A percentile compares a stretch with the other conserved stretches of the same genome.
Conservation (phyloP, 1,140 invertebrate species). For the Coenobita brevimanus region DNA sequence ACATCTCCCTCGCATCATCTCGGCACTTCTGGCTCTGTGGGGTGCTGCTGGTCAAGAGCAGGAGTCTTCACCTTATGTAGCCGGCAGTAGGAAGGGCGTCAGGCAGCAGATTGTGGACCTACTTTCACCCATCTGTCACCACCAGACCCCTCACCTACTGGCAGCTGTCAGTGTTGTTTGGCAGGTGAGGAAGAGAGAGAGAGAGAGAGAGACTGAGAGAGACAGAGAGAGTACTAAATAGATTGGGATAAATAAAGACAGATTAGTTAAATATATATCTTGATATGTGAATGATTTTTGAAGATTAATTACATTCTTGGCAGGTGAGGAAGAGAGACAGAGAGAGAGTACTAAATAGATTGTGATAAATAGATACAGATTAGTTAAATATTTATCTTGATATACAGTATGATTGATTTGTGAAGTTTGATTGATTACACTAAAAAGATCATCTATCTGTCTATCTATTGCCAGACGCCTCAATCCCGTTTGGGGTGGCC, state of each 20-base stretch:
- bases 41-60: slow-evolving; percentile 78
- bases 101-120: slow-evolving; percentile 88
- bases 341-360: too few species aligned
- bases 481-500: too few species aligned
- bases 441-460: too few species aligned
- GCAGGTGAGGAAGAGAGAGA: slow-evolving; percentile 82
- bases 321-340: slow-evolving; percentile 80
- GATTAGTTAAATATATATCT: slow-evolving; percentile 64
- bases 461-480: too few species aligned
- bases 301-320: too few species aligned
- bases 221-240: too few species aligned
- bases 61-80: slow-evolving; percentile 74
- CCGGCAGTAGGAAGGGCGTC: slow-evolving; percentile 79
- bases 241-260: too few species aligned
- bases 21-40: slow-evolving; percentile 87
- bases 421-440: too few species aligned
- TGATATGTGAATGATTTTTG: neutral
- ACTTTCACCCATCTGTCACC: slow-evolving; percentile 89
- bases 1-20: slow-evolving; percentile 87
- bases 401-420: neutral
- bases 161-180: slow-evolving; percentile 91
- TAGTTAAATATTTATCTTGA: slow-evolving; percentile 61
- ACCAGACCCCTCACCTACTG: slow-evolving; percentile 88
- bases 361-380: too few species aligned
- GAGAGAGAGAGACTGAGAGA: too few species aligned